Evolutionary conservation across 2,113 vertebrate genomes (phyloP), one percentile per base, ranked within the genome.

Genomic region (Beaufortia kweichowensis): DNA sequence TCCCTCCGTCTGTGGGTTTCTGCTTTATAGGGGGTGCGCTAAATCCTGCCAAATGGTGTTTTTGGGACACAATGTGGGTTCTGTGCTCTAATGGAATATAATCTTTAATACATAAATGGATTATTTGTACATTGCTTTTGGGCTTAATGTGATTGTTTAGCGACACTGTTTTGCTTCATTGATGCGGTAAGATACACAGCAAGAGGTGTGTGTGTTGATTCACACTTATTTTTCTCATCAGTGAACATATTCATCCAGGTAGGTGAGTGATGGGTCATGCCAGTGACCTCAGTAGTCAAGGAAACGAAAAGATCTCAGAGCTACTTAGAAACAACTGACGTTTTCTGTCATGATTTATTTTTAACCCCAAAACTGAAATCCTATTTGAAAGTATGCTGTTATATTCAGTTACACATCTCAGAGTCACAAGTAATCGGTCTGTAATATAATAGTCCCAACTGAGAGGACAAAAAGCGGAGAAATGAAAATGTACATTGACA

Each of bases 41-140:
- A 46, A 73, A 79, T 79, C 76, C 61, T 66, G 77, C 68, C 77
- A 70, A 24, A 61, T 68, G 66, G 72, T 39, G 53, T 57, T 74
- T 68, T 77, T 39, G 69, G 12, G 56, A 70, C 65, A 63, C 68
- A 68, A 73, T 68, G 31, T 65, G 31, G 55, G 33, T 72, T 17
- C 14, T 3, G n/a, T 77, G 55, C 48, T 48, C 14, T 63, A 67
- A 74, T 77, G 69, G 24, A 31, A 50, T 64, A 48, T 75, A 78
- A 74, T 56, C 46, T 26, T 8, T 33, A 28, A 15, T 31, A 48
- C 43, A 43, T 77, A 53, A 80, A 71, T 82, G 69, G 72, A 31
- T 72, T 80, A 46, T 66, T 78, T 72, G 48, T 72, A 63, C 68
- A 77, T 70, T 64, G 46, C 76, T 33, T 28, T 64, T 72, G 61